Percentiles rank a stretch among this genome's conserved stretches.
Conservation (phyloP, 2,797 vertebrate genomes). For the Sebastes matsubarae region DNA sequence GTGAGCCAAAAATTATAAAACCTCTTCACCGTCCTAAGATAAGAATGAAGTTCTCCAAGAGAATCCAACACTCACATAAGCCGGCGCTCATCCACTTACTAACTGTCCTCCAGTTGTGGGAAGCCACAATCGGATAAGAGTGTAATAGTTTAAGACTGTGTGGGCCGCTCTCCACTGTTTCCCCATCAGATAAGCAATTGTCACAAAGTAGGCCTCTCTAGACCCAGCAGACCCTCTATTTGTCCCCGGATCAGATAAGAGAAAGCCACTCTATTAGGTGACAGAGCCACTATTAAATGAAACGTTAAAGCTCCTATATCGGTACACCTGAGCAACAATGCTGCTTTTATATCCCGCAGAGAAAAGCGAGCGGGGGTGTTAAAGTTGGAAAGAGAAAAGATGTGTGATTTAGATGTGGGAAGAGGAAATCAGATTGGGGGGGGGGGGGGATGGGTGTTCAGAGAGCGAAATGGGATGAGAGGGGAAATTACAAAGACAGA, state of each 20-base stretch:
- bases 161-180: slow-evolving; percentile 43
- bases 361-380: neutral
- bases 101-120: slow-evolving; percentile 23
- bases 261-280: slow-evolving; percentile 59
- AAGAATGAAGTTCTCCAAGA: slow-evolving; percentile 9
- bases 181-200: slow-evolving; percentile 70
- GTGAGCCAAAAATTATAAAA: neutral
- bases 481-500: slow-evolving; percentile 19
- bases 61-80: slow-evolving; percentile 9
- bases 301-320: slow-evolving; percentile 54
- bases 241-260: slow-evolving; percentile 74
- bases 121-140: slow-evolving; percentile 44
- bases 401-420: slow-evolving; percentile 38
- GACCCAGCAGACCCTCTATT: slow-evolving; percentile 61
- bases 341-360: slow-evolving; percentile 36
- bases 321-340: slow-evolving; percentile 37
- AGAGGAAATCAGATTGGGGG: slow-evolving; percentile 33
- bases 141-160: slow-evolving; percentile 55
- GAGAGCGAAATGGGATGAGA: slow-evolving; percentile 2
- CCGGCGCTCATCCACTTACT: slow-evolving; percentile 5
- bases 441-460: neutral
- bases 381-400: slow-evolving; percentile 14
- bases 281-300: slow-evolving; percentile 68
- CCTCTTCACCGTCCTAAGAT: neutral
- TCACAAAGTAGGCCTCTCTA: slow-evolving; percentile 58